These are phyloP conservation scores for Dione vanillae DNA, from an alignment of 2,888 invertebrate genomes.

Conservation along the genomic window DNA sequence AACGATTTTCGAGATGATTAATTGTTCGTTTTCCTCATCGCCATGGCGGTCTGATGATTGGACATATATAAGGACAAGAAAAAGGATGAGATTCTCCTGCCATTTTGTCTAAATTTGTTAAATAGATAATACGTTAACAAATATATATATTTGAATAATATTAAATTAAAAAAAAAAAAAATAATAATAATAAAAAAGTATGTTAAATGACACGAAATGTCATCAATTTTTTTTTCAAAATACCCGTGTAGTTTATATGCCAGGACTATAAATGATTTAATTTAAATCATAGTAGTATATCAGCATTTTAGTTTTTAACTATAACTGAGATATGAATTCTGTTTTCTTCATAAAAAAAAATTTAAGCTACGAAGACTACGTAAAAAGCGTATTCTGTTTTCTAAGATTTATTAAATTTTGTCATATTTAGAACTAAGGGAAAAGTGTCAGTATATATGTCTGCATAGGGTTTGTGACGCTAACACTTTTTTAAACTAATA, in stretches of 20 bases:
- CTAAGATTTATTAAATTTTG: too few species aligned
- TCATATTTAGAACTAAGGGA: too few species aligned
- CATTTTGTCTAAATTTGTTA: conserved; percentile 53
- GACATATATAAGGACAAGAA: conserved; percentile 71
- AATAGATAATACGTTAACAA: neutral
- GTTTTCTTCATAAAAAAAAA: too few species aligned
- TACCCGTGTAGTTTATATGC: conserved; percentile 2
- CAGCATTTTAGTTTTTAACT: too few species aligned
- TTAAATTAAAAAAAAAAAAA: conserved; percentile 19
- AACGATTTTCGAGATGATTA: conserved; percentile 45
- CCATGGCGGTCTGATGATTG: conserved; percentile 43
- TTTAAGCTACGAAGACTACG: too few species aligned
- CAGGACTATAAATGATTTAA: conserved; percentile 1
- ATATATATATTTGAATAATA: conserved; percentile 18
- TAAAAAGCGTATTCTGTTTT: too few species aligned
- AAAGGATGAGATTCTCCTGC: conserved; percentile 47
- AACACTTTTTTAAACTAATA: too few species aligned
- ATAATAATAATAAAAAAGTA: neutral
- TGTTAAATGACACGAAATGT: conserved; percentile 26
- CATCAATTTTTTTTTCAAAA: neutral
- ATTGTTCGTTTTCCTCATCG: conserved; percentile 50
- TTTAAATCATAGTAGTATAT: too few species aligned
- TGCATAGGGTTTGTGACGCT: too few species aligned
- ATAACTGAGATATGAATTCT: too few species aligned
- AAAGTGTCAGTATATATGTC: too few species aligned